Percentiles rank a stretch among this genome's conserved stretches.
Evolutionary conservation across 2,797 vertebrate species (phyloP).

Genomic region (Brotula barbata): DNA sequence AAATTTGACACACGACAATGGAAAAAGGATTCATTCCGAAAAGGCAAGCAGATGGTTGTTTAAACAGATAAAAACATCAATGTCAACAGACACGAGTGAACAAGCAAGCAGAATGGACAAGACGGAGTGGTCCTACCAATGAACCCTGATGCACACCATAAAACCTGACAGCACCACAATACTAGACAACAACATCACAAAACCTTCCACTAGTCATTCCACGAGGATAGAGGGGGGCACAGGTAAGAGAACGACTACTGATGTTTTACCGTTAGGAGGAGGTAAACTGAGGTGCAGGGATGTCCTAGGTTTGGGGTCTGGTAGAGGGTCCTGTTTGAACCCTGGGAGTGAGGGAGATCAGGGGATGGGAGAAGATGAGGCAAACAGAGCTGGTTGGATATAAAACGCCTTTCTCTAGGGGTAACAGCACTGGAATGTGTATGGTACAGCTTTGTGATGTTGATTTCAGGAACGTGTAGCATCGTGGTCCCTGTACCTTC

Average conservation of each 20-base stretch:
- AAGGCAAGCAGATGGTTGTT: slow-evolving; percentile 48
- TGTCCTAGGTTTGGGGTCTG: slow-evolving; percentile 79
- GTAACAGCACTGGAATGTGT: slow-evolving; percentile 11
- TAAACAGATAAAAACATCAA: not conserved
- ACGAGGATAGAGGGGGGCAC: slow-evolving; percentile 37
- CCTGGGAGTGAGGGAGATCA: slow-evolving; percentile 63
- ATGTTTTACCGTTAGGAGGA: slow-evolving; percentile 74
- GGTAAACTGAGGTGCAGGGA: slow-evolving; percentile 82
- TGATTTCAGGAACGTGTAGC: slow-evolving; percentile 30
- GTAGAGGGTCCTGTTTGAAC: slow-evolving; percentile 74
- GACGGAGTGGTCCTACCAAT: slow-evolving; percentile 42
- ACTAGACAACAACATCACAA: slow-evolving; percentile 66
- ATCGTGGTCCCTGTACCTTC: too few relatives aligned
- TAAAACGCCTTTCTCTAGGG: slow-evolving; percentile 16
- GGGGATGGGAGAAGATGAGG: slow-evolving; percentile 59
- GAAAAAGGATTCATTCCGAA: slow-evolving; percentile 38
- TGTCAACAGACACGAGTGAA: slow-evolving; percentile 55
- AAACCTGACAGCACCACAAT: slow-evolving; percentile 66
- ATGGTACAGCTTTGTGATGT: slow-evolving; percentile 53
- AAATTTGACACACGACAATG: slow-evolving; percentile 22
- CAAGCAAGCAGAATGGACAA: slow-evolving; percentile 63
- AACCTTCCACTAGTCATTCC: slow-evolving; percentile 43
- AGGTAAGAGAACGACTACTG: slow-evolving; percentile 46
- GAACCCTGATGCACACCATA: slow-evolving; percentile 62
- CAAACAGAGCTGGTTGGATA: slow-evolving; percentile 58